Evolutionary conservation across 2,888 invertebrate genomes (phyloP), one percentile per base, ranked within the genome.

Genomic region (Lepeophtheirus nordmannii): DNA sequence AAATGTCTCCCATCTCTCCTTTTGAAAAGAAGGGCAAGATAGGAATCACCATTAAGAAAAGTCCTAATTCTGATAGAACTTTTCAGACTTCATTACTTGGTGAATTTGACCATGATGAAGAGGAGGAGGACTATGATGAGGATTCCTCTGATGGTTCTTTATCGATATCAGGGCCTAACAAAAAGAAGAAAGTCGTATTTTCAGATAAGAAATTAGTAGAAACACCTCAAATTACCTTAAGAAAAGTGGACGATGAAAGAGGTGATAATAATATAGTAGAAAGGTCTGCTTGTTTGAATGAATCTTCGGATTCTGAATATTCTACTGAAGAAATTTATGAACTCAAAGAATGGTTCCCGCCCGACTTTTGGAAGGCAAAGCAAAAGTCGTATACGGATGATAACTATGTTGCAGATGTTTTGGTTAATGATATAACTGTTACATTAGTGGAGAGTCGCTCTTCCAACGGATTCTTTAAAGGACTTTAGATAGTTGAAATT

Each of bases 291-390:
- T 22, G 58, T 20, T 5, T n/a, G 38, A 17, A n/a, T 30, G n/a
- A 22, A 37, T 46, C 61, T 10, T 53, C 46, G 5, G 62, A 62
- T 56, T 63, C 63, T 1, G 63, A 63, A 5, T 63, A 63, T 38
- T 41, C 41, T 1, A 37, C 37, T 1, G 63, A 63, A 23, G 56
- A 63, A 30, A 53, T 63, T 30, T 56, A 53, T 38, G 63, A 63
- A 56, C 65, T 65, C 14, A 46, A 53, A 38, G 65, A 65, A 17
- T 65, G 65, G 65, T 65, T 30, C 40, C 65, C 65, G 20, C 65
- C 65, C 30, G 65, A 65, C 39, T 58, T 58, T 65, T 57, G 58
- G 65, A n/a, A 38, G 39, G 22, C 65, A 22, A 46, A 53, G 22
- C 17, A 20, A 11, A 46, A 20, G 10, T 30, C 41, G 2, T 14